Evolutionary conservation across 2,888 invertebrate genomes (phyloP).

Genomic region (Isotomurus palustris): DNA sequence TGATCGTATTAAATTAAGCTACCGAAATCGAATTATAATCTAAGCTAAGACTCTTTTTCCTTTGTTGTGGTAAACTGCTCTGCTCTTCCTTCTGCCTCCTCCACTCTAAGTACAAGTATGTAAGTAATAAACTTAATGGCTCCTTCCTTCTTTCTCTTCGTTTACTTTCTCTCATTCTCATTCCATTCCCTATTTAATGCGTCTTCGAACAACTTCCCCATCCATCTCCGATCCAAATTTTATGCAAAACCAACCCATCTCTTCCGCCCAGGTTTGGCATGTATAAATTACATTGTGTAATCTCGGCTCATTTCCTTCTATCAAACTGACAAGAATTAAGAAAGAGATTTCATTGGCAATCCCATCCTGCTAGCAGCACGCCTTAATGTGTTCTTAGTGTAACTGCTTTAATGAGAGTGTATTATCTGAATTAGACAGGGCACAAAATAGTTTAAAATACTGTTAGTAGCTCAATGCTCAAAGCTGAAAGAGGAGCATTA

Average conservation of each 20-base stretch:
- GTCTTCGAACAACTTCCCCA: neutral
- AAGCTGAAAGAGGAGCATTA: too few species aligned
- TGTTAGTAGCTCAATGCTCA: too few species aligned
- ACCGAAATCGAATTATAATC: slow-evolving; percentile 30
- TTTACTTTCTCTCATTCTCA: slow-evolving; percentile 1
- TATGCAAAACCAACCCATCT: neutral
- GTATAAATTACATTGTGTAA: slow-evolving; percentile 6
- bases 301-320: neutral
- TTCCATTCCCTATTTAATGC: slow-evolving; percentile 1
- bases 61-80: slow-evolving; percentile 18
- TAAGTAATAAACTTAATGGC: slow-evolving; percentile 25
- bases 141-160: neutral
- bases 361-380: too few species aligned
- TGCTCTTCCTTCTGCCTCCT: too few species aligned
- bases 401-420: too few species aligned
- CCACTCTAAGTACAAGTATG: slow-evolving; percentile 17
- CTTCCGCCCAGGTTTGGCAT: neutral
- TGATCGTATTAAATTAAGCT: slow-evolving; percentile 32
- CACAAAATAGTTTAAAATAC: too few species aligned
- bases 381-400: too few species aligned
- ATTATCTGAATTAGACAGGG: too few species aligned
- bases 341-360: too few species aligned
- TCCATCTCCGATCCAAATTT: slow-evolving; percentile 3
- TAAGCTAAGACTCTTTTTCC: slow-evolving; percentile 8
- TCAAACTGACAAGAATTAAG: too few species aligned